Base-by-base conservation (phyloP, 2,113 vertebrate species). In the Mohoua ochrocephala region DNA sequence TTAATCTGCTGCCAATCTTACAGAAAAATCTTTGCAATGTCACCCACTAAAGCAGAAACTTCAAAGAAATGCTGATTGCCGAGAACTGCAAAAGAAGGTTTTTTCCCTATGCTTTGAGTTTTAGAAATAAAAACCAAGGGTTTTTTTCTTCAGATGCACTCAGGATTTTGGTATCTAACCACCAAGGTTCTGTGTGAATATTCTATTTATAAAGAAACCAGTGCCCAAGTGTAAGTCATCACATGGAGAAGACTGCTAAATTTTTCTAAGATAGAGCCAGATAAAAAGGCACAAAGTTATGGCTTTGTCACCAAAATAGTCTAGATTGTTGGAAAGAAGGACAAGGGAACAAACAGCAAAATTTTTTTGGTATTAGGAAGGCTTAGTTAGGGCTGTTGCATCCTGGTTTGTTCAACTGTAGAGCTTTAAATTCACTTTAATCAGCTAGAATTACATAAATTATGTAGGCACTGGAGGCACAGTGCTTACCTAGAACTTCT, bases 61-160 rank as follows among this genome's bases (percentile, higher is more conserved):
- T 96, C 91, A 95, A 93, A 95, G 74, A 94, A 89, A 96, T 74
- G 39, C 16, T 85, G 52, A 44, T 85, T 85, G 41, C 26, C 9
- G 5, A 64, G 31, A 83, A 87, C 47, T 53, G 52, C 37, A 71
- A 70, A 74, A 49, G 33, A 70, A 26, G 3, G 0, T 2, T 53
- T 47, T 56, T 39, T 69, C 31, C 19, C 15, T 49, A 10, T 49
- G 30, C 15, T 41, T 74, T 76, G 42, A 67, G 7, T 70, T 89
- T 80, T 70, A 60, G 35, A 92, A 91, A 82, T 69, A 53, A 87
- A 95, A 85, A 12, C 1, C 3, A 71, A 37, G n/a, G 15, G 1
- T 4, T 16, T 45, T 39, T 4, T 47, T 1, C 7, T 75, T 85
- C 33, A 23, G 22, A 42, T 56, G 18, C 22, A 76, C 42, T 31